Base-by-base conservation (phyloP, 2,113 vertebrate species). In the Xiphophorus hellerii region DNA sequence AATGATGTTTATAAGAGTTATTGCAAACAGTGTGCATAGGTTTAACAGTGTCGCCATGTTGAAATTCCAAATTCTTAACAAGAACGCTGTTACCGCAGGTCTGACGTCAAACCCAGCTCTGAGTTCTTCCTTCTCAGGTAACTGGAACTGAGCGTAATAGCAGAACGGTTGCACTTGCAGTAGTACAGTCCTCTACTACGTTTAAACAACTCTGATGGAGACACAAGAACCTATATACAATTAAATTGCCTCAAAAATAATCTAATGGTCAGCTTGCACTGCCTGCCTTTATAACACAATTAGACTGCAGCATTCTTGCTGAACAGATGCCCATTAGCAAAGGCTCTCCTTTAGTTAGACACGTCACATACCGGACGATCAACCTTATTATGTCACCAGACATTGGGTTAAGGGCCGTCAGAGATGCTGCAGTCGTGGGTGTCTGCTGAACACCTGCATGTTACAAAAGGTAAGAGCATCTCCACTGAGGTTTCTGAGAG, bases 371-470 rank as follows among this genome's bases (percentile, higher is more conserved):
- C 64, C 71, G 81, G 84, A 90, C 84, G 84, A 75, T 75, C 84
- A 92, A 90, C 89, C 85, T 83, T 86, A 92, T 92, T 89, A 91
- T 90, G 90, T 90, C 90, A 84, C 65, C 78, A 73, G 80, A 84
- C 84, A 90, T 92, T 88, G 87, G 75, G 88, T 76, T 90, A 77
- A 84, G 77, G 81, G 82, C 78, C 82, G 69, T 89, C 85, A 88
- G 28, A 78, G 71, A 83, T 80, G 84, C 70, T 64, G 44, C 80
- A 74, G 78, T 72, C 76, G 71, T 76, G 75, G 63, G 70, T 66
- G 44, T 79, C 78, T 10, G 58, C 77, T 86, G 86, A 89, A 83
- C 83, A 93, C 89, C 87, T 92, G 80, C 76, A 81, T 82, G 80
- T 44, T 73, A 67, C 76, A 66, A n/a, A 58, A 80, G 48, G 73